Percentiles rank a stretch among this genome's conserved stretches.
phyloP scores from a whole-genome alignment of 2,113 vertebrate genomes.

The Kryptolebias marmoratus region DNA sequence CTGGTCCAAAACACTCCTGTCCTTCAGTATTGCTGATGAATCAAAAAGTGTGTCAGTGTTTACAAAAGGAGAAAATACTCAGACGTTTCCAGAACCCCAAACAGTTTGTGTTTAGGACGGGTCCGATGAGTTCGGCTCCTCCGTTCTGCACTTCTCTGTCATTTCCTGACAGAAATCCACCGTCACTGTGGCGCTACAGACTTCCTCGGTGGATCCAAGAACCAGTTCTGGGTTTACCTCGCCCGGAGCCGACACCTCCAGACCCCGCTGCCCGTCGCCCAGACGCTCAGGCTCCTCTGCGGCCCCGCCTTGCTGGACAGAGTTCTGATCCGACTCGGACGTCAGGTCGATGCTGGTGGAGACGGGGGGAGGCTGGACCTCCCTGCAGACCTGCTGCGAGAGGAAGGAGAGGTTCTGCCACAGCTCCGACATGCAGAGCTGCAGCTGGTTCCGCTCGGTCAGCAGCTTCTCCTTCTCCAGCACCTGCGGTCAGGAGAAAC shows the following conservation, averaged over 20 bases:
- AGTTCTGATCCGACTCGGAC: slow-evolving; percentile 74
- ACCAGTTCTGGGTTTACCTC: slow-evolving; percentile 78
- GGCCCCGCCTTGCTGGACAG: slow-evolving; percentile 75
- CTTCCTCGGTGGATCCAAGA: slow-evolving; percentile 83
- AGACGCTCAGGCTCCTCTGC: slow-evolving; percentile 32
- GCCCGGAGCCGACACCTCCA: slow-evolving; percentile 42
- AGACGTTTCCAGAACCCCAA: slow-evolving; percentile 52
- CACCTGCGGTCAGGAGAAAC: slow-evolving; percentile 78
- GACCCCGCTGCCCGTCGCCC: slow-evolving; percentile 44
- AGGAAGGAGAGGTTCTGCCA: slow-evolving; percentile 95
- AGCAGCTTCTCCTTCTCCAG: slow-evolving; percentile 94
- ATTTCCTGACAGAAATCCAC: slow-evolving; percentile 98
- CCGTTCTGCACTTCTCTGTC: slow-evolving; percentile 96
- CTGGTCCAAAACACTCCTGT: slow-evolving; percentile 41
- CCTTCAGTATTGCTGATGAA: slow-evolving; percentile 75
- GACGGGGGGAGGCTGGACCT: slow-evolving; percentile 81
- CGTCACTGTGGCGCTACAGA: slow-evolving; percentile 89
- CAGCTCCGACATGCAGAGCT: slow-evolving; percentile 94
- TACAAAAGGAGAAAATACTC: slow-evolving; percentile 57
- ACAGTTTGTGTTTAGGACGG: slow-evolving; percentile 79
- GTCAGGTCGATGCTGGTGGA: slow-evolving; percentile 84
- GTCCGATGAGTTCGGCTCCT: slow-evolving; percentile 88
- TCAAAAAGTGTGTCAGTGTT: slow-evolving; percentile 64
- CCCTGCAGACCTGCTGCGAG: slow-evolving; percentile 92
- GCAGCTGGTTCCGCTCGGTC: slow-evolving; percentile 93